Evolutionary conservation across 2,113 vertebrate genomes (phyloP), one percentile per base, ranked within the genome.

Genomic region (Acanthochromis polyacanthus): DNA sequence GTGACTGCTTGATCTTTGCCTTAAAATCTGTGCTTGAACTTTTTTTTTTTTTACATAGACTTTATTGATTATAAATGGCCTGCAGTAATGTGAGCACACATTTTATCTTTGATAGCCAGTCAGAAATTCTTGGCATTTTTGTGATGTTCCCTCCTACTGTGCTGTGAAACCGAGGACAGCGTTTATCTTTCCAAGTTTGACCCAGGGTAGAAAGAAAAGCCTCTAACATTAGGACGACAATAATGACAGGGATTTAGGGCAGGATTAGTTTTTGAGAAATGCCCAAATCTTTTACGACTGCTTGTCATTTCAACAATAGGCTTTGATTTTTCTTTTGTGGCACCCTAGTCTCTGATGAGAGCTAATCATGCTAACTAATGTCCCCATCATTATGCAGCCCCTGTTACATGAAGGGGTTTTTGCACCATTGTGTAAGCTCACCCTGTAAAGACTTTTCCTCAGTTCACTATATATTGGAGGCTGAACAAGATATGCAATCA

Each of bases 251-350:
- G 66, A 83, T 82, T 78, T 61, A 50, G 20, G 55, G 1, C 36
- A 17, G 67, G 38, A 77, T 77, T 60, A 61, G 25, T 45, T 75
- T 66, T 63, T 45, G 53, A 74, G 38, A 84, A 85, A 50, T 22
- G 2, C 17, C 40, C 11, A 2, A 4, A 66, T 71, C 48, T 71
- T 59, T 75, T 1, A 15, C 25, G 32, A 50, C 52, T 40, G 61
- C 45, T 36, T 70, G 61, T 80, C 70, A 80, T 71, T 58, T 63
- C 60, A 14, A 87, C 80, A 88, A 88, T 71, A 67, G 66, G 20
- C 52, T 58, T 73, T 79, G 79, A 85, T 78, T 83, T 83, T 30
- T 57, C 59, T 76, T 73, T 61, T 79, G 60, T 48, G 55, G 71
- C 55, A 52, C 53, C 58, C 64, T 58, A 32, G 62, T 11, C 30